Base-by-base conservation (phyloP, 1,140 invertebrate genomes). In the Trachelipus rathkii region DNA sequence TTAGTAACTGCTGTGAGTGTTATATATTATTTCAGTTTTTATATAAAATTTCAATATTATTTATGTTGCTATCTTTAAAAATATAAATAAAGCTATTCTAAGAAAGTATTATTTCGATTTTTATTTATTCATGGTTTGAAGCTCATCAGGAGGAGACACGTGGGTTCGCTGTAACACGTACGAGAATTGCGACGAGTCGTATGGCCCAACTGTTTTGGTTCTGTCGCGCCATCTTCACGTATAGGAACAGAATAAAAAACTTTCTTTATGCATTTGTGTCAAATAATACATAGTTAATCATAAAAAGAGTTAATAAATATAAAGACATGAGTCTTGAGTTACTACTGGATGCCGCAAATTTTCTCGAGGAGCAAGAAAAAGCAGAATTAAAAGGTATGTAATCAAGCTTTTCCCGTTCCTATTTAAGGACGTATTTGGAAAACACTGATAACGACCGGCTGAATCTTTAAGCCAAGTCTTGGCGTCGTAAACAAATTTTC, bases 131-230 rank as follows among this genome's bases (percentile, higher is more conserved):
- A 60, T 60, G 8, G 6, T 60, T 60, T 60, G 50, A 60, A 60
- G 50, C 50, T 60, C 50, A 60, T 60, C 50, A 60, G 50, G 50
- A 60, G 11, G 11, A 60, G 50, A 60, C 50, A 60, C 50, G 50
- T 60, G 50, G 50, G 50, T 60, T 60, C 50, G 50, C 19, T 60
- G 19, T 60, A 60, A 15, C 50, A 60, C 50, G 50, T 60, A 60
- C 50, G 50, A 60, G 50, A 60, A 60, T 60, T 60, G 50, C 50
- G 50, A 60, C 50, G 50, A 60, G 50, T 60, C 50, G 50, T 60
- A 60, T 60, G 50, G 50, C 19, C 50, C 11, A 60, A 60, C 50
- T 60, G 50, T 60, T 60, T 60, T 60, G 50, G 50, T 60, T 60
- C 50, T 60, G 50, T 19, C 50, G 50, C 50, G 50, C 50, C 50